These are phyloP conservation scores for Monochamus alternatus DNA, from an alignment of 2,888 invertebrate genomes.

Conservation along the genomic window DNA sequence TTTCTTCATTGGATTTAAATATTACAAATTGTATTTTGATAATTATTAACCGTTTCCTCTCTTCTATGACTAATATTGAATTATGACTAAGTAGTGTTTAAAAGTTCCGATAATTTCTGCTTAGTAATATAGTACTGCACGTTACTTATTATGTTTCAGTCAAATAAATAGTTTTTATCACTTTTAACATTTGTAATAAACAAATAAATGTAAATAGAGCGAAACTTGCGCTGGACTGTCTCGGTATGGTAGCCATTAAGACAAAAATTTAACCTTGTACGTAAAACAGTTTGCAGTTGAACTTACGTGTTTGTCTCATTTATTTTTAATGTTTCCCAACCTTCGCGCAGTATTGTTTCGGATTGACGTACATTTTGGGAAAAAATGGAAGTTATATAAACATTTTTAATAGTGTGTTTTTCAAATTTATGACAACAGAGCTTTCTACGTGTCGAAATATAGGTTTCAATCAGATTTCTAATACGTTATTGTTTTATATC, in stretches of 20 bases:
- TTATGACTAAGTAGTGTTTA: too few relatives aligned
- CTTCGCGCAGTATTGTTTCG: too few relatives aligned
- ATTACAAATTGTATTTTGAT: neutral
- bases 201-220: conserved; percentile 22
- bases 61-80: too few relatives aligned
- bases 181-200: conserved; percentile 6
- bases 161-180: conserved; percentile 3
- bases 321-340: too few relatives aligned
- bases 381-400: too few relatives aligned
- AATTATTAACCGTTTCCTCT: neutral
- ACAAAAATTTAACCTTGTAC: neutral
- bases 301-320: neutral
- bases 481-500: too few relatives aligned
- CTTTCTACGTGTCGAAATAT: neutral
- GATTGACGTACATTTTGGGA: too few relatives aligned
- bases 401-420: neutral
- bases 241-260: neutral
- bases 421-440: neutral
- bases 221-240: neutral
- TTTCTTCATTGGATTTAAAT: too few relatives aligned
- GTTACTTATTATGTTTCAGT: conserved; percentile 3
- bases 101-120: too few relatives aligned
- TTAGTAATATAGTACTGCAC: neutral
- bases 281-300: neutral
- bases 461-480: too few relatives aligned